Conservation (phyloP, 2,113 vertebrate species). For the Hepsetus odoe region DNA sequence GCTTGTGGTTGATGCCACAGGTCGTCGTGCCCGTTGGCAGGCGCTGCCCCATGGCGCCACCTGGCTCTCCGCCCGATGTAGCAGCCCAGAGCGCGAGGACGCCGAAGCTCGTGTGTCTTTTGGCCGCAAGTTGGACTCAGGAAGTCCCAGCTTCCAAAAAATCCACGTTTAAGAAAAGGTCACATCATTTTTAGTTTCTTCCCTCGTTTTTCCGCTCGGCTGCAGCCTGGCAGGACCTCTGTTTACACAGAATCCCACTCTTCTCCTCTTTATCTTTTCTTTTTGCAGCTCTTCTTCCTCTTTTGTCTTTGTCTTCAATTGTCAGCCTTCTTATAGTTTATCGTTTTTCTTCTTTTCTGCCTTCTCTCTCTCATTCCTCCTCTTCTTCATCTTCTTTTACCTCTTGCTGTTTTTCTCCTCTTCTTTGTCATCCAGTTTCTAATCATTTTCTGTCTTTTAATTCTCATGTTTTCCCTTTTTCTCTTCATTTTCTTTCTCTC, state of each 20-base stretch:
- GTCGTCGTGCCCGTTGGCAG: not conserved
- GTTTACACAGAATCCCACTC: not conserved
- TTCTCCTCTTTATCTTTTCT: too few relatives aligned
- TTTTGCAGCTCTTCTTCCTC: not conserved
- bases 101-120: conserved; percentile 19
- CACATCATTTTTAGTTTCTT: conserved; percentile 16
- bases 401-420: not conserved
- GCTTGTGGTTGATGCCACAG: not conserved
- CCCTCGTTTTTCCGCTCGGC: not conserved
- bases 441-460: not conserved
- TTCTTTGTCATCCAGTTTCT: not conserved
- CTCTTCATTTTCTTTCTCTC: not conserved
- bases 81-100: not conserved
- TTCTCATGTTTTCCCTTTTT: not conserved
- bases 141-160: conserved; percentile 2
- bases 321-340: not conserved
- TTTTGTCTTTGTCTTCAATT: not conserved
- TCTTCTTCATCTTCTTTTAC: not conserved
- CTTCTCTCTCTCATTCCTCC: conserved; percentile 28
- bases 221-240: too few relatives aligned
- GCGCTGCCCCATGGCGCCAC: conserved; percentile 6
- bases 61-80: conserved; percentile 12
- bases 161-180: conserved; percentile 10
- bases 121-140: conserved; percentile 12
- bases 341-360: conserved; percentile 33